Base-by-base conservation (phyloP, 2,797 vertebrate genomes). In the Crypturellus tataupa region DNA sequence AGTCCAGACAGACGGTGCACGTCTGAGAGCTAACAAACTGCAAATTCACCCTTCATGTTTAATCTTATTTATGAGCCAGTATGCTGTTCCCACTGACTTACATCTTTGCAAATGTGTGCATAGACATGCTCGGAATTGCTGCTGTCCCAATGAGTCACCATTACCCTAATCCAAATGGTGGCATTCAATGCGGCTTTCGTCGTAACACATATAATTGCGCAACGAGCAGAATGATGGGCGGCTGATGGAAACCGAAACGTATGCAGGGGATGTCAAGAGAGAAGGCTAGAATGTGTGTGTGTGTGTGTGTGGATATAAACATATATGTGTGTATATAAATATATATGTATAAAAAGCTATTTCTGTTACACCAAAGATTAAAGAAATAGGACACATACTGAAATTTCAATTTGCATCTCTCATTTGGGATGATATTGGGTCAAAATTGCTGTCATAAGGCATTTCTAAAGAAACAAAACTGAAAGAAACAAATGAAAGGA, bases 81-180 rank as follows among this genome's bases (percentile, higher is more conserved):
- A 16, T 20, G 40, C 69, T 89, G 80, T 72, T 91, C 90, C 55
- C 87, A 72, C 89, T 95, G 82, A 91, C 68, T 85, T 20, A 31
- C 62, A 33, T 69, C 72, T 58, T 16, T 63, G 86, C 44, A 89
- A 59, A 89, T 31, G 55, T 95, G 84, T 58, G 72, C 83, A 86
- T 8, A 88, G 84, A 60, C 90, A 93, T 0, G 62, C 89, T 92
- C 49, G 16, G 93, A 86, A 78, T 78, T 85, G 89, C 46, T 83
- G 69, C 67, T 83, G 79, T 92, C 87, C 92, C 85, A 87, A 10
- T 93, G 92, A 95, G 81, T 96, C 92, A 95, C 80, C 71, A 69
- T 64, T 77, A 75, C 49, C 69, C 76, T 59, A 47, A 93, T 56
- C 92, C 90, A 39, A 93, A 89, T 1, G 84, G 93, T 80, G 94